A percentile compares a stretch with the other conserved stretches of the same genome.
Evolutionary conservation across 2,888 invertebrate genomes (phyloP).

Genomic region (Saturnia pavonia): DNA sequence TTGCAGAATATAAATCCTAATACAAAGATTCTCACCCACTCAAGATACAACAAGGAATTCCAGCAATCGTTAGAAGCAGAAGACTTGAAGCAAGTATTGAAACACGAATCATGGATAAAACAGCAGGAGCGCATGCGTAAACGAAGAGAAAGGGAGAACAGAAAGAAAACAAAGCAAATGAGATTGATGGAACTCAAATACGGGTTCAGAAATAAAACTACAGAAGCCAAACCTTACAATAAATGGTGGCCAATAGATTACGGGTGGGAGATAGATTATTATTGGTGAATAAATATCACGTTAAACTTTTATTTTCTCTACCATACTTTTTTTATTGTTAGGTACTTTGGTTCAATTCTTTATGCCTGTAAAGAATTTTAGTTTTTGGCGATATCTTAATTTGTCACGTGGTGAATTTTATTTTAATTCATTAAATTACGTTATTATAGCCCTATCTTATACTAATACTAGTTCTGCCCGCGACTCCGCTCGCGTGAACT

Average conservation of each 20-base stretch:
- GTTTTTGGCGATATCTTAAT: no score
- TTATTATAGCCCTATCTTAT: no score
- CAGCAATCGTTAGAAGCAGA: background rate
- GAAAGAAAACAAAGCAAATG: constrained; percentile 16
- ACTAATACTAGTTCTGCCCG: no score
- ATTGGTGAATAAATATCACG: constrained; percentile 11
- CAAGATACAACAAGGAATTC: constrained; percentile 5
- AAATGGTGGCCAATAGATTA: constrained; percentile 46
- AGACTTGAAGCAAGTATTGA: constrained; percentile 4
- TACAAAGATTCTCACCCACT: background rate
- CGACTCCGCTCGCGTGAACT: no score
- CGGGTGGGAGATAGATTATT: constrained; percentile 49
- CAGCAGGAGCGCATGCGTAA: constrained; percentile 3
- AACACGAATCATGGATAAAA: constrained; percentile 8
- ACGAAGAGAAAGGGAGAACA: background rate
- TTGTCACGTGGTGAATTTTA: no score
- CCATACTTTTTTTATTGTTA: no score
- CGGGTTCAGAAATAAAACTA: background rate
- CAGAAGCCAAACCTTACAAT: constrained; percentile 10
- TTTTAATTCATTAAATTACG: no score
- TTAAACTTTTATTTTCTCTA: background rate
- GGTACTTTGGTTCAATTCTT: no score
- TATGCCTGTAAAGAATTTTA: no score
- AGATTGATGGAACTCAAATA: constrained; percentile 18
- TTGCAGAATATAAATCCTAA: no score